A percentile compares a stretch with the other conserved stretches of the same genome.
phyloP scores from a whole-genome alignment of 2,888 invertebrate species.

The Dasysyrphus albostriatus region DNA sequence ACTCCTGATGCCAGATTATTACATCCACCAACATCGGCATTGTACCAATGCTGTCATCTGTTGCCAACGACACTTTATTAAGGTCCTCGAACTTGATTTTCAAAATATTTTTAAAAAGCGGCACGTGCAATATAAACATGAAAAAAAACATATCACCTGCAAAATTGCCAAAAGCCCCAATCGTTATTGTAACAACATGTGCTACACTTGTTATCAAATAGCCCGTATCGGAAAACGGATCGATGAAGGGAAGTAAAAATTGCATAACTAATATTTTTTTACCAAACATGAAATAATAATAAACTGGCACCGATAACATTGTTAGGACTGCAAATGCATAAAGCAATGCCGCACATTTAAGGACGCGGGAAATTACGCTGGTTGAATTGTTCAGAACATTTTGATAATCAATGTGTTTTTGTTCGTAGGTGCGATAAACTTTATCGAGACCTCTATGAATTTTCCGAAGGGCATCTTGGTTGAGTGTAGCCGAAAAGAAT shows the following conservation, averaged over 20 bases:
- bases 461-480: neutral
- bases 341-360: conserved; percentile 61
- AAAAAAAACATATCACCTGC: conserved; percentile 79
- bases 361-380: conserved; percentile 58
- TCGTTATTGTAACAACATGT: conserved; percentile 59
- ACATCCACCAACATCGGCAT: conserved; percentile 73
- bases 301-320: conserved; percentile 68
- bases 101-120: conserved; percentile 78
- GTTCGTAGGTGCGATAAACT: conserved; percentile 78
- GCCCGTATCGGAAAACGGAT: conserved; percentile 59
- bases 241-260: conserved; percentile 77
- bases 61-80: conserved; percentile 58
- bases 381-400: conserved; percentile 71
- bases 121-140: conserved; percentile 77
- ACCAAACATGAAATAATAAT: neutral
- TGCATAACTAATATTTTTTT: conserved; percentile 77
- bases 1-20: conserved; percentile 78
- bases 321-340: conserved; percentile 5
- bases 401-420: conserved; percentile 66
- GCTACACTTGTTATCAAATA: conserved; percentile 49
- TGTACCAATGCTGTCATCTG: conserved; percentile 33
- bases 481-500: neutral
- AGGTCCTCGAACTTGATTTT: conserved; percentile 77
- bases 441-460: conserved; percentile 22
- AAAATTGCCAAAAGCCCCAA: conserved; percentile 79